Percentiles rank a stretch among this genome's conserved stretches.
Conservation (phyloP, 2,888 invertebrate species). For the Microchrysa polita region DNA sequence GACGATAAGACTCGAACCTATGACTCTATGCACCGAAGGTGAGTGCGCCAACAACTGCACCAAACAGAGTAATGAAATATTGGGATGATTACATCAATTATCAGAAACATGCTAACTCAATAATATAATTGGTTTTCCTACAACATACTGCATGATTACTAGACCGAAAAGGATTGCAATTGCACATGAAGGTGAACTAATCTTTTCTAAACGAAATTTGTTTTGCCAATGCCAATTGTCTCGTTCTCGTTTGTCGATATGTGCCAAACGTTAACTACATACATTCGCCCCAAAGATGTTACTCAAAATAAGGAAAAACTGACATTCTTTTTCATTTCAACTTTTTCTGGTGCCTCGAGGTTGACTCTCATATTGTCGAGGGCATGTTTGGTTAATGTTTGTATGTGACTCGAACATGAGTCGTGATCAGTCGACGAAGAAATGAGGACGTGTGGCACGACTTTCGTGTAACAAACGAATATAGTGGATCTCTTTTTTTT, state of each 20-base stretch:
- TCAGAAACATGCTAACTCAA: too few species aligned
- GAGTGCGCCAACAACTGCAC: too few species aligned
- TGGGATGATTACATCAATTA: too few species aligned
- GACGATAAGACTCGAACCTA: too few species aligned
- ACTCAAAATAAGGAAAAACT: neutral
- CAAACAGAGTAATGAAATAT: too few species aligned
- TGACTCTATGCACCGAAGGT: too few species aligned
- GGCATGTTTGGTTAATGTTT: conserved; percentile 42
- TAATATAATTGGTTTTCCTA: too few species aligned
- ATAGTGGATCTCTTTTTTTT: conserved; percentile 50
- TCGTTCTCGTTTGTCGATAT: neutral
- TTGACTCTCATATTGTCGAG: conserved; percentile 23
- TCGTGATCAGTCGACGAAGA: conserved; percentile 51
- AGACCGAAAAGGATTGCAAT: too few species aligned
- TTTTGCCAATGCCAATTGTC: neutral
- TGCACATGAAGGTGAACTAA: neutral
- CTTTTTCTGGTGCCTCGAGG: conserved; percentile 9
- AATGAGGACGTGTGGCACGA: conserved; percentile 53
- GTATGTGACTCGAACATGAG: conserved; percentile 24
- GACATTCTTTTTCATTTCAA: neutral
- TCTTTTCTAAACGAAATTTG: neutral
- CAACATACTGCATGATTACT: too few species aligned
- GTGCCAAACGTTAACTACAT: neutral
- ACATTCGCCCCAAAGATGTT: neutral
- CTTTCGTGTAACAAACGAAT: conserved; percentile 50